These are phyloP conservation scores for Ispidina picta DNA, from an alignment of 2,797 vertebrate genomes.

Conservation along the genomic window DNA sequence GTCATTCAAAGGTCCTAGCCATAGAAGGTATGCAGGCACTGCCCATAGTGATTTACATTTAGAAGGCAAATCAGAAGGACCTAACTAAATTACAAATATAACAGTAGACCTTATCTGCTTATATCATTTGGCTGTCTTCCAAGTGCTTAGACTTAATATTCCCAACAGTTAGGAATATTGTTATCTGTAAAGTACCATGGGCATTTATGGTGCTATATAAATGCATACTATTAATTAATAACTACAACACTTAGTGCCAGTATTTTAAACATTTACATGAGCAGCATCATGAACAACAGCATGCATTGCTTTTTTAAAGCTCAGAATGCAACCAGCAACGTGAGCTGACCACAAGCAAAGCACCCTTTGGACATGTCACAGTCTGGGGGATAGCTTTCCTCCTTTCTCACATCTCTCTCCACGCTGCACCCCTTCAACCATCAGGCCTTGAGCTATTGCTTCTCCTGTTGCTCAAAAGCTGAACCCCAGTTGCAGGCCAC, in stretches of 20 bases:
- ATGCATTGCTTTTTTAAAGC: accelerated
- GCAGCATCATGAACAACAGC: not conserved
- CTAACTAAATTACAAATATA: conserved; percentile 5
- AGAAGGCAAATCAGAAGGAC: conserved; percentile 7
- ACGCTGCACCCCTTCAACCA: not conserved
- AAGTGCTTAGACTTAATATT: conserved; percentile 21
- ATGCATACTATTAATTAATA: conserved; percentile 40
- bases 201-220: conserved; percentile 36
- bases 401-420: not conserved
- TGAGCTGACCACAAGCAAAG: not conserved
- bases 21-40: not conserved
- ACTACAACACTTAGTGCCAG: not conserved
- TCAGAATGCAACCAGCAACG: not conserved
- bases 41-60: not conserved
- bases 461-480: not conserved
- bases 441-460: not conserved
- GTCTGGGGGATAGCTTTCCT: not conserved
- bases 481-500: not conserved
- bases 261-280: conserved; percentile 14
- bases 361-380: not conserved
- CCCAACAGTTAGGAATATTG: conserved; percentile 29
- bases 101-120: conserved; percentile 1
- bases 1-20: not conserved
- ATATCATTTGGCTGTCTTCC: conserved; percentile 10
- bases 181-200: conserved; percentile 17